A percentile compares a stretch with the other conserved stretches of the same genome.
Conservation (phyloP, 2,113 vertebrate species). For the Calyptommatus sinebrachiatus region DNA sequence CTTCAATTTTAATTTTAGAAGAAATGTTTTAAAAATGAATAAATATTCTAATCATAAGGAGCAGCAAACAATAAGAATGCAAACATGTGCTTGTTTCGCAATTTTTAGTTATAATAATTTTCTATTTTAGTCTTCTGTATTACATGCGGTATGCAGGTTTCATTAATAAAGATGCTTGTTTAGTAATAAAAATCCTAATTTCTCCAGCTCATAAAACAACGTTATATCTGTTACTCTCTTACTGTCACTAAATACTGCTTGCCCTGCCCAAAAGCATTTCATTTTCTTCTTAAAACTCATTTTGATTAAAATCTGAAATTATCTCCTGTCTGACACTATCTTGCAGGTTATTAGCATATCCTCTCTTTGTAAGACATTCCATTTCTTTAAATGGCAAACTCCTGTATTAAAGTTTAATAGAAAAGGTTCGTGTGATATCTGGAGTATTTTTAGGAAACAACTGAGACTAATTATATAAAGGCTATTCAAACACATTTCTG, state of each 20-base stretch:
- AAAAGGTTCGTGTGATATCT: conserved; percentile 19
- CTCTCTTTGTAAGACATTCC: conserved; percentile 28
- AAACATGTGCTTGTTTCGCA: background rate
- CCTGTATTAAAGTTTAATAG: background rate
- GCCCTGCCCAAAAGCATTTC: conserved; percentile 38
- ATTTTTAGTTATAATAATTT: background rate
- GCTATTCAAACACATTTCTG: background rate
- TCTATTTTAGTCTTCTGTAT: background rate
- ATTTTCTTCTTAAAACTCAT: conserved; percentile 21
- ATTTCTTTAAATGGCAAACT: conserved; percentile 28
- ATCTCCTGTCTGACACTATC: conserved; percentile 17
- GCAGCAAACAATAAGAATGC: too few relatives aligned
- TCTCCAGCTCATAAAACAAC: conserved; percentile 29
- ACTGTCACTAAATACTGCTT: conserved; percentile 29
- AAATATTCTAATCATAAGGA: background rate
- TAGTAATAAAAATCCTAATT: background rate
- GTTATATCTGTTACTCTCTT: background rate
- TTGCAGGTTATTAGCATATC: background rate
- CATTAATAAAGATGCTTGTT: conserved; percentile 16
- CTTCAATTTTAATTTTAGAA: background rate
- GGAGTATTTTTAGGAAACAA: background rate
- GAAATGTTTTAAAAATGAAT: background rate
- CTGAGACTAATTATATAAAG: background rate
- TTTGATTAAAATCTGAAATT: conserved; percentile 10
- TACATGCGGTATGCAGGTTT: background rate